Base-by-base conservation (phyloP, 2,888 invertebrate genomes). In the Charanyca ferruginea region DNA sequence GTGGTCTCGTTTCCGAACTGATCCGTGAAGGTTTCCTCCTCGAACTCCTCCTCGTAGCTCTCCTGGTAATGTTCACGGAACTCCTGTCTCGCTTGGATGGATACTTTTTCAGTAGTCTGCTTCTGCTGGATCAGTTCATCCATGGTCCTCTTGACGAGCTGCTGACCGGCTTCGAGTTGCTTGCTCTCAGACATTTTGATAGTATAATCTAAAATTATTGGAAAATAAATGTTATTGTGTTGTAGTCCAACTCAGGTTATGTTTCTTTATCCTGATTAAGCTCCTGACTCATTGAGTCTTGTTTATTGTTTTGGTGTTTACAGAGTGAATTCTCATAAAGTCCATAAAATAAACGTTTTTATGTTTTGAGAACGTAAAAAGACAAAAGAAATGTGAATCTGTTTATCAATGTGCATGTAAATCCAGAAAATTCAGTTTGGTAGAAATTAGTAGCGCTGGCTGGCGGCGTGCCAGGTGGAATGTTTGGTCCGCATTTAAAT, bases 11-110 rank as follows among this genome's bases (percentile, higher is more conserved):
- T 96, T 66, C 96, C 96, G 44, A 82, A 87, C 69, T 95, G 86
- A 78, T 96, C 96, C 22, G 88, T 96, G 67, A 92, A 93, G 18
- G 95, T 95, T 80, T 96, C 95, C 60, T 96, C 96, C 71, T 96
- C 93, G 49, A 94, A 95, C 70, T 95, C 95, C 73, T 96, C 96
- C 66, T 96, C 96, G 74, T 95, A 96, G 78, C 95, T 95, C 76
- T 95, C 93, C 68, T 93, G 89, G 80, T 90, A 96, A 3, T 90
- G 90, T 83, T 96, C 95, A 13, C 93, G 90, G 84, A 96, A 96
- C 76, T 96, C 96, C 73, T 96, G 96, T 81, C 94, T 90, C 0
- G 96, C 96, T 81, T 96, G 93, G 67, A 96, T 95, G 55, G 91
- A 85, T 1, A 96, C 90, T 67, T 88, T 92, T 77, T 95, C 93